Conservation (phyloP, 2,113 vertebrate species). For the Picathartes gymnocephalus region DNA sequence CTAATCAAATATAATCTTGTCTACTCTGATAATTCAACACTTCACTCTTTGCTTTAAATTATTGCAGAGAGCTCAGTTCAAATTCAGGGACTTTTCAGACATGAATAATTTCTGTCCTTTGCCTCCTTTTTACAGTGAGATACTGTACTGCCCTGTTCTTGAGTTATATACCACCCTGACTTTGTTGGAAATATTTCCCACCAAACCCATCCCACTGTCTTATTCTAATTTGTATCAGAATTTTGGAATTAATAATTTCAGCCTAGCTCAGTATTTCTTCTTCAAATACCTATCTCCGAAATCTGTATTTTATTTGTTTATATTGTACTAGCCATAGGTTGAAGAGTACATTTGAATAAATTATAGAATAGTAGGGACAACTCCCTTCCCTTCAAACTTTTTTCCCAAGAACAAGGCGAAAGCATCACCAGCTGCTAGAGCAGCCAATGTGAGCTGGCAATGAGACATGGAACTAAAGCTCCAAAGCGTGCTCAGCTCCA, state of each 20-base stretch:
- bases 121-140: background rate
- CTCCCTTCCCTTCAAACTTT: background rate
- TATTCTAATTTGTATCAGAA: background rate
- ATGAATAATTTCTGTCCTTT: background rate
- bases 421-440: background rate
- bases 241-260: background rate
- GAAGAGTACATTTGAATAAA: background rate
- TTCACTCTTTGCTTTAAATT: background rate
- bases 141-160: background rate
- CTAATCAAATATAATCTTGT: background rate
- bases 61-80: background rate
- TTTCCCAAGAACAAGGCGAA: background rate
- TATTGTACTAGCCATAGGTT: background rate
- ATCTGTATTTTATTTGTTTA: background rate
- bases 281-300: background rate
- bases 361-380: background rate
- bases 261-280: background rate
- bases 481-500: fast-evolving
- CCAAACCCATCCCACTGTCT: fast-evolving
- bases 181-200: background rate
- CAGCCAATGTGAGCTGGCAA: fast-evolving
- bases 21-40: background rate
- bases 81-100: background rate
- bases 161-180: background rate
- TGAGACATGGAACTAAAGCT: fast-evolving